Evolutionary conservation across 1,140 invertebrate species (phyloP).

Genomic region (Musca vetustissima): DNA sequence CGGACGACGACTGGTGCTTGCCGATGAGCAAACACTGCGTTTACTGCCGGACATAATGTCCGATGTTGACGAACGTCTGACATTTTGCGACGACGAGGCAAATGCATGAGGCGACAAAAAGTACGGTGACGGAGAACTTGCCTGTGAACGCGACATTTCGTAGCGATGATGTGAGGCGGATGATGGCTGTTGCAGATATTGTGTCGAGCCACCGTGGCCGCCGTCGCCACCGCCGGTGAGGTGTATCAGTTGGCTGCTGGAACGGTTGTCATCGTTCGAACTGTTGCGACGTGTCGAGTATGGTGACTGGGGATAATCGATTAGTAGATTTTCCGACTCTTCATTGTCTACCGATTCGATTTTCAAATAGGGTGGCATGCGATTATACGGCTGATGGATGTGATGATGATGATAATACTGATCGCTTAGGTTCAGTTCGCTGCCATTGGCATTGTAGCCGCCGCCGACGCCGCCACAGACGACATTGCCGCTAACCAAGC

Average conservation of each 20-base stretch:
- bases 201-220: slow-evolving; percentile 22
- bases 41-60: slow-evolving; percentile 41
- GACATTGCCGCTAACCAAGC: too few species aligned
- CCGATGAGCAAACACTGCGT: slow-evolving; percentile 30
- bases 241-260: slow-evolving; percentile 37
- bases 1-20: slow-evolving; percentile 41
- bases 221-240: slow-evolving; percentile 12
- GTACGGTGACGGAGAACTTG: slow-evolving; percentile 30
- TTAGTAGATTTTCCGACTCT: slow-evolving; percentile 35
- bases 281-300: slow-evolving; percentile 38
- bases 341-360: slow-evolving; percentile 51
- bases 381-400: slow-evolving; percentile 21
- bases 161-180: slow-evolving; percentile 22
- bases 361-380: slow-evolving; percentile 43
- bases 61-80: slow-evolving; percentile 50
- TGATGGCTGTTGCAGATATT: slow-evolving; percentile 14
- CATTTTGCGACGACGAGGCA: slow-evolving; percentile 30
- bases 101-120: slow-evolving; percentile 31
- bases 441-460: slow-evolving; percentile 23
- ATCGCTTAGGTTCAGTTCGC: slow-evolving; percentile 11
- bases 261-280: slow-evolving; percentile 32
- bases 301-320: slow-evolving; percentile 42
- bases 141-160: slow-evolving; percentile 34
- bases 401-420: slow-evolving; percentile 15
- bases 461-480: neutral